Evolutionary conservation across 2,888 invertebrate species (phyloP), one percentile per base, ranked within the genome.

Genomic region (Dichetophora obliterata): DNA sequence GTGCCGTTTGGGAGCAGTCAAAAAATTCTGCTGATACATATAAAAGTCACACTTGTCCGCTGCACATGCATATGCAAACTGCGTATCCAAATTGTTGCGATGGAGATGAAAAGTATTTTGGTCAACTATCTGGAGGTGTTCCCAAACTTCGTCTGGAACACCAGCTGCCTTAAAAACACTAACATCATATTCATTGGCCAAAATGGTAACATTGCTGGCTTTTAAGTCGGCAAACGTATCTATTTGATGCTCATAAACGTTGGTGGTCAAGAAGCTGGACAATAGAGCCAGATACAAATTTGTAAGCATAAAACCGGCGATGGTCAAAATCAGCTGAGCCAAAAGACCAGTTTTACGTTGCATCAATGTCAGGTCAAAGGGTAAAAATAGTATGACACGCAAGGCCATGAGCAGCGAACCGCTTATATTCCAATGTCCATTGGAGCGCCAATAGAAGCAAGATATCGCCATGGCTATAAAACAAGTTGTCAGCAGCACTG

Each of bases 1-100:
- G 24, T 81, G 69, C 0, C 76, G 69, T n/a, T n/a, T n/a, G 0
- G 82, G 82, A 19, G 74, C 76, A n/a, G 61, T 63, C 52, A 82
- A n/a, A 22, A 79, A 79, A 11, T 81, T 82, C 52, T 84, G 83
- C 52, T 83, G 84, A 57, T 84, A 81, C 0, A 82, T 27, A 61
- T 77, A 83, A 9, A 81, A 81, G 0, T 81, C 78, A 48, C 78
- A 78, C 52, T 78, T 81, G 5, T 83, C 68, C 31, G 14, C 6
- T 6, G 54, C 31, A 71, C 69, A 75, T 11, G 79, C 57, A 19
- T 80, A 81, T 4, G 81, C 80, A 50, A 78, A 77, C 1, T 72
- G 54, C 0, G 77, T 75, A 57, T 81, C 75, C 54, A 82, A 71
- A 59, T 57, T 66, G 5, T 76, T 61, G n/a, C 81, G 80, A 59